phyloP scores from a whole-genome alignment of 2,113 vertebrate species.

The human region DNA sequence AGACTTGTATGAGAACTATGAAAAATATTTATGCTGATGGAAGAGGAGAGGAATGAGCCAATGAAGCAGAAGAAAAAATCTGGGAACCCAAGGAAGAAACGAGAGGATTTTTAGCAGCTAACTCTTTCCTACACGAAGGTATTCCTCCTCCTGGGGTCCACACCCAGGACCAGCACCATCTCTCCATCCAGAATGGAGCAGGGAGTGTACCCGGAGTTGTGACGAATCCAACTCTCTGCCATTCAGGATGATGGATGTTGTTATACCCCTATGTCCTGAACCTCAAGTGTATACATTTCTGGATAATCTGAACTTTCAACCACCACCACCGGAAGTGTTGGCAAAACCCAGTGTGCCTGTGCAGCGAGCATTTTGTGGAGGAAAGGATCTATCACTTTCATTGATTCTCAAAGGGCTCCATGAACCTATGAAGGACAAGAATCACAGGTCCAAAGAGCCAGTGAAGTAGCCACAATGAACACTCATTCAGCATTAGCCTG shows the following conservation, averaged over 20 bases:
- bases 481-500: neutral
- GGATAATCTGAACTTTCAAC: rapidly evolving
- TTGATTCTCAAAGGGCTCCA: neutral
- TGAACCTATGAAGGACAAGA: neutral
- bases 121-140: neutral
- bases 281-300: neutral
- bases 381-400: neutral
- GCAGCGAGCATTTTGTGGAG: neutral
- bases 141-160: neutral
- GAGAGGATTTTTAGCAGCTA: neutral
- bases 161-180: neutral
- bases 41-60: neutral
- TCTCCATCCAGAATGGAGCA: neutral
- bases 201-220: too few relatives aligned
- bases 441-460: neutral
- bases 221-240: neutral
- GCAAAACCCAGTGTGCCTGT: neutral
- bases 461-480: neutral
- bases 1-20: neutral
- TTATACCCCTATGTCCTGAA: neutral
- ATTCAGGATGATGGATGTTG: neutral
- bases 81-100: neutral
- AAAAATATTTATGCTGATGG: neutral
- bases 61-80: neutral
- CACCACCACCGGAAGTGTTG: neutral